Evolutionary conservation across 2,113 vertebrate genomes (phyloP).

Genomic region (Glaucomys volans): DNA sequence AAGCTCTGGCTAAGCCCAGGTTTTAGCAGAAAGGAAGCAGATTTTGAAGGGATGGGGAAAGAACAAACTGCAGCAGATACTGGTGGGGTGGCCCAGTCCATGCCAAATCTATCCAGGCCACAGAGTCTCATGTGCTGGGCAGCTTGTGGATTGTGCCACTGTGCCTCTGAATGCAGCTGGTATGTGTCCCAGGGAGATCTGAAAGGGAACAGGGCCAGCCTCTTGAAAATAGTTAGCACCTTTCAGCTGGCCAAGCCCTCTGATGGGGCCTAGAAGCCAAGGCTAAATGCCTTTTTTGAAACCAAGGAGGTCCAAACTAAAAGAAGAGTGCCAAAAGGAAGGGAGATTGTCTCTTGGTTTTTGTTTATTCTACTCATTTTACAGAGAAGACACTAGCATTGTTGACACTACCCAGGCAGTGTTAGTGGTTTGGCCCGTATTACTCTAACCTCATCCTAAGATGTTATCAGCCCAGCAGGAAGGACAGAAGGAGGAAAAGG

Average conservation of each 20-base stretch:
- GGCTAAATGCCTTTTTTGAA: not conserved
- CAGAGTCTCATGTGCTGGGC: not conserved
- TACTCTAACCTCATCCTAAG: not conserved
- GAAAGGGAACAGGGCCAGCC: not conserved
- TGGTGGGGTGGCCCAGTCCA: not conserved
- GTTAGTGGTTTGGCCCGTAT: not conserved
- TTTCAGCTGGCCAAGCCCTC: not conserved
- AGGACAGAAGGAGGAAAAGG: not conserved
- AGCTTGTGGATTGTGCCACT: not conserved
- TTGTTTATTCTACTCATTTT: not conserved
- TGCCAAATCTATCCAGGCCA: not conserved
- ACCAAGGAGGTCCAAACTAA: not conserved
- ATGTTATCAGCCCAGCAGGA: not conserved
- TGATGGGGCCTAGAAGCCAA: not conserved
- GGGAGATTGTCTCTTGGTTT: not conserved
- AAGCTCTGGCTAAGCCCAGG: not conserved
- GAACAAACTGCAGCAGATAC: not conserved
- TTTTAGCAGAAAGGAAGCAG: not conserved
- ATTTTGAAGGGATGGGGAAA: not conserved
- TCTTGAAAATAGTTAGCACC: slow-evolving; percentile 6
- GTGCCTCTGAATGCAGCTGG: not conserved
- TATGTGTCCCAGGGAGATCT: not conserved
- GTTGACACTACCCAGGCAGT: not conserved
- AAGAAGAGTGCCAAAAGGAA: not conserved
- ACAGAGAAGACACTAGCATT: not conserved